A percentile compares a stretch with the other conserved stretches of the same genome.
These are phyloP conservation scores for Labeo calbasu DNA, from an alignment of 2,797 vertebrate species.

Conservation along the genomic window DNA sequence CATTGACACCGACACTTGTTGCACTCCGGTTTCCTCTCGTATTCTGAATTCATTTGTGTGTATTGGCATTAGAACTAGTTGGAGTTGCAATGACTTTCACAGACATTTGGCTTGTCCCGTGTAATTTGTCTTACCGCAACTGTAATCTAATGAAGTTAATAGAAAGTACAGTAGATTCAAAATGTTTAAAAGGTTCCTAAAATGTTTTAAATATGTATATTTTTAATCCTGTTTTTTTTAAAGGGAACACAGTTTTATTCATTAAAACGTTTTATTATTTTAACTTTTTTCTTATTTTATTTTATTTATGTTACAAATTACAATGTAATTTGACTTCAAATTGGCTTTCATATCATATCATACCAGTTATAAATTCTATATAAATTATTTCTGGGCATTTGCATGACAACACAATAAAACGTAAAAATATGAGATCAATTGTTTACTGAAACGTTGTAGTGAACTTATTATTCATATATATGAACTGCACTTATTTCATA, in stretches of 20 bases:
- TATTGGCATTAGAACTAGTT: constrained; percentile 30
- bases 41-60: constrained; percentile 47
- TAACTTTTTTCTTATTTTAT: no score
- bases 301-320: no score
- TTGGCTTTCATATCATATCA: no score
- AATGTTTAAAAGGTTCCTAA: neutral
- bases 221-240: no score
- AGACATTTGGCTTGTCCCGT: constrained; percentile 20
- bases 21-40: constrained; percentile 20
- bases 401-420: no score
- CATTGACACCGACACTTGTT: constrained; percentile 27
- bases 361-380: no score
- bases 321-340: no score
- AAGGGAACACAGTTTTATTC: no score
- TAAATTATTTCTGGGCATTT: no score
- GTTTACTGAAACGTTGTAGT: neutral
- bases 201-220: neutral
- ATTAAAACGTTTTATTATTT: no score
- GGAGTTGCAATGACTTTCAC: constrained; percentile 1
- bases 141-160: constrained; percentile 3
- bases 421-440: no score
- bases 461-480: neutral
- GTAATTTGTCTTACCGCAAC: neutral
- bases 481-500: neutral
- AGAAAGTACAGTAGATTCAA: neutral